Evolutionary conservation across 2,888 invertebrate genomes (phyloP).

Genomic region (Coenonympha arcania): DNA sequence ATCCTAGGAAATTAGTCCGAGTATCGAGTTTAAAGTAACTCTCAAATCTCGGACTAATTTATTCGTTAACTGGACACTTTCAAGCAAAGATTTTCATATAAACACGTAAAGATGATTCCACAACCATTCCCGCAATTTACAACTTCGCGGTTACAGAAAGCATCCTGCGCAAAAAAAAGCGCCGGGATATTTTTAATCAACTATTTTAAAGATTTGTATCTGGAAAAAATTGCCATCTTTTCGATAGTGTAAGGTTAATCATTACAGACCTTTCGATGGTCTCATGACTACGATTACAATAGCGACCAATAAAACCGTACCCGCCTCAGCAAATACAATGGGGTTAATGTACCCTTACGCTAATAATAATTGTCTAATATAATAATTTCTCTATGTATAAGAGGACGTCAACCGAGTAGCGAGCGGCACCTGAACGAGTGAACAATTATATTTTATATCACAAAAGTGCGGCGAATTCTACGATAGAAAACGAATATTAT

Average conservation of each 20-base stretch:
- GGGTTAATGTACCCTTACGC: slow-evolving; percentile 61
- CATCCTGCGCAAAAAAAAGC: no score
- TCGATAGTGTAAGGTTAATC: slow-evolving; percentile 15
- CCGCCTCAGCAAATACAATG: slow-evolving; percentile 34
- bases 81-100: no score
- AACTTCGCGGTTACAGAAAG: no score
- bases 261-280: slow-evolving; percentile 10
- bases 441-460: slow-evolving; percentile 44
- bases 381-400: slow-evolving; percentile 67
- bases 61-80: no score
- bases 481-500: slow-evolving; percentile 51
- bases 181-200: no score
- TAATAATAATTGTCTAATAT: slow-evolving; percentile 65
- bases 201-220: neutral
- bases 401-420: slow-evolving; percentile 66
- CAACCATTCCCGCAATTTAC: no score
- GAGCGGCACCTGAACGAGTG: slow-evolving; percentile 63
- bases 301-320: slow-evolving; percentile 16
- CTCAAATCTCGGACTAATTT: no score
- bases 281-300: slow-evolving; percentile 2
- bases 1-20: no score
- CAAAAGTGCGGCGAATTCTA: slow-evolving; percentile 64
- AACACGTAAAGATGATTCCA: no score
- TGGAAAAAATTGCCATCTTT: neutral
- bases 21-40: no score